Conservation (phyloP, 2,888 invertebrate species). For the Pelosia muscerda region DNA sequence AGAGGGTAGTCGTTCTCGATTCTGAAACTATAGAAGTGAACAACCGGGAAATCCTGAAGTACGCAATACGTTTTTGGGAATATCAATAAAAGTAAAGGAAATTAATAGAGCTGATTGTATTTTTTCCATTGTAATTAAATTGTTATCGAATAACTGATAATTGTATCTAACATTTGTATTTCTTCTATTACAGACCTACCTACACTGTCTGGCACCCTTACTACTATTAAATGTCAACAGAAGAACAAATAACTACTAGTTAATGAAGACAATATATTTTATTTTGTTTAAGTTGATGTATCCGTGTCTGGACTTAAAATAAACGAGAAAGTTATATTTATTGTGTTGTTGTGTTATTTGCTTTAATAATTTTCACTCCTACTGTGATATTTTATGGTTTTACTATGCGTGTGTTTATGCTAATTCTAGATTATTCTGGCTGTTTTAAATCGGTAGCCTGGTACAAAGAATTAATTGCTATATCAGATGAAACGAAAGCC, state of each 20-base stretch:
- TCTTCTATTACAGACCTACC: constrained; percentile 31
- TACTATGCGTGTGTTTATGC: too few species aligned
- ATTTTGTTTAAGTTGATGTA: neutral
- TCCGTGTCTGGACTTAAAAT: constrained; percentile 8
- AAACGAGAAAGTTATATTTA: constrained; percentile 16
- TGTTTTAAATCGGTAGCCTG: constrained; percentile 81
- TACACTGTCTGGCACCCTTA: constrained; percentile 25
- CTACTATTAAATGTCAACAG: constrained; percentile 24
- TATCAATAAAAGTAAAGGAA: neutral
- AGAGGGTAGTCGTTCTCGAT: too few species aligned
- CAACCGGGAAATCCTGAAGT: too few species aligned
- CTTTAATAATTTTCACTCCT: neutral
- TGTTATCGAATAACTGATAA: neutral
- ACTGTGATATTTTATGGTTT: neutral
- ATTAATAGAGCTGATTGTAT: too few species aligned
- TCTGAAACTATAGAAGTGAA: too few species aligned
- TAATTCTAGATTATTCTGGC: constrained; percentile 42
- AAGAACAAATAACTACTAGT: neutral
- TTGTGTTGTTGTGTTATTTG: neutral
- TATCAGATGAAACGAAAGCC: constrained; percentile 82
- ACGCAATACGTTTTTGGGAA: too few species aligned
- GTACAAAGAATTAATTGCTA: constrained; percentile 82
- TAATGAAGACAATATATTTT: neutral
- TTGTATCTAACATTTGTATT: neutral
- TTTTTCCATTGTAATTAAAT: neutral